phyloP scores from a whole-genome alignment of 2,888 invertebrate genomes.

The Andrena camellia region DNA sequence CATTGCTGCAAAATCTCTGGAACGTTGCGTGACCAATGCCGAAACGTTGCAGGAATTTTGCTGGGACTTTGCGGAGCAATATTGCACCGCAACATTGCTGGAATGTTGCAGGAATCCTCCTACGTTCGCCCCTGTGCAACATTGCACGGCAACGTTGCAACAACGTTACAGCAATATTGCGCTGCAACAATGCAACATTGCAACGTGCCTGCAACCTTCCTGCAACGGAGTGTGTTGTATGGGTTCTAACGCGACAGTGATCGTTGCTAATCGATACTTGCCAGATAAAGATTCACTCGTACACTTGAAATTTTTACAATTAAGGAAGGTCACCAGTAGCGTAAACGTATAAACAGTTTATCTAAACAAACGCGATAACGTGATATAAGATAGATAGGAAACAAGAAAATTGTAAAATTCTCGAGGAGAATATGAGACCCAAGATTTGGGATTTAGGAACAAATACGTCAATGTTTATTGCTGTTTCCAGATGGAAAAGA shows the following conservation, averaged over 20 bases:
- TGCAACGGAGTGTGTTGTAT: too few relatives aligned
- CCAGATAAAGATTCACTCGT: background rate
- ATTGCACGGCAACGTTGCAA: too few relatives aligned
- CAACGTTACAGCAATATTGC: too few relatives aligned
- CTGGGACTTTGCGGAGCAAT: too few relatives aligned
- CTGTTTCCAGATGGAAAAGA: slow-evolving; percentile 71
- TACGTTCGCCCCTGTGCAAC: too few relatives aligned
- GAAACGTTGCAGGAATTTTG: too few relatives aligned
- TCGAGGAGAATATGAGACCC: background rate
- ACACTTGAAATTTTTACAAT: background rate
- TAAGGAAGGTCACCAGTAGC: background rate
- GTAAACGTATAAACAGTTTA: background rate
- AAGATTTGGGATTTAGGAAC: background rate
- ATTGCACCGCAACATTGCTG: too few relatives aligned
- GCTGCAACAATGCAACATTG: too few relatives aligned
- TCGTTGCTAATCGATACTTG: background rate
- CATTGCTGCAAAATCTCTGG: too few relatives aligned
- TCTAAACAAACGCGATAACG: background rate
- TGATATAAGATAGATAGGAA: background rate
- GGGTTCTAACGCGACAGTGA: background rate
- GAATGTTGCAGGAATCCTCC: too few relatives aligned
- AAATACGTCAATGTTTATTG: background rate
- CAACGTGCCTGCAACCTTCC: too few relatives aligned
- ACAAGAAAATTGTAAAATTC: background rate
- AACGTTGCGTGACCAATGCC: too few relatives aligned